phyloP scores from a whole-genome alignment of 2,113 vertebrate species.

The Rhinoderma darwinii region DNA sequence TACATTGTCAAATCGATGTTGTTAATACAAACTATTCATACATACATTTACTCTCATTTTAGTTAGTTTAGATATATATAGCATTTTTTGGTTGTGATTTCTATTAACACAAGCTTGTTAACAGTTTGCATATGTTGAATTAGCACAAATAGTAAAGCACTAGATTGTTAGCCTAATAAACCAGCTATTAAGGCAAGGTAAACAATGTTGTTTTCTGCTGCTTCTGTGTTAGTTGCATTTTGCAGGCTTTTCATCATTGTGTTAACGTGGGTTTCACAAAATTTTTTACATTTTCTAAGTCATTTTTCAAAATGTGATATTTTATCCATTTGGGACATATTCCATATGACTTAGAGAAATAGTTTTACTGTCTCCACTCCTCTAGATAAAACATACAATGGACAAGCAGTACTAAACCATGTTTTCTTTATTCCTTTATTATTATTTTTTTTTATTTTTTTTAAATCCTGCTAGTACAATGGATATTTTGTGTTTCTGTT shows the following conservation, averaged over 20 bases:
- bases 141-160: too few species aligned
- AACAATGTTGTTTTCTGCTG: constrained; percentile 62
- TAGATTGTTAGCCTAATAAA: too few species aligned
- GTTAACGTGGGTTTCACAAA: constrained; percentile 73
- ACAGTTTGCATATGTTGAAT: too few species aligned
- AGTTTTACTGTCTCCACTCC: constrained; percentile 60
- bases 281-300: constrained; percentile 80
- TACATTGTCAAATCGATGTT: too few species aligned
- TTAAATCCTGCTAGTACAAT: too few species aligned
- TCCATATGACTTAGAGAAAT: constrained; percentile 76
- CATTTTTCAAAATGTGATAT: constrained; percentile 77
- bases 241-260: constrained; percentile 73
- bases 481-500: too few species aligned
- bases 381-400: constrained; percentile 8
- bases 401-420: neutral
- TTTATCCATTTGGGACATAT: constrained; percentile 75
- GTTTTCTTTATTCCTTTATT: neutral
- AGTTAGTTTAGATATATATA: too few species aligned
- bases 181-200: constrained; percentile 57
- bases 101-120: too few species aligned
- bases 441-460: neutral
- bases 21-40: too few species aligned
- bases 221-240: constrained; percentile 62
- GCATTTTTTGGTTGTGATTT: too few species aligned
- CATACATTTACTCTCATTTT: too few species aligned